A percentile compares a stretch with the other conserved stretches of the same genome.
These are phyloP conservation scores for Corythornis madagascariensis DNA, from an alignment of 2,113 vertebrate species.

Conservation along the genomic window DNA sequence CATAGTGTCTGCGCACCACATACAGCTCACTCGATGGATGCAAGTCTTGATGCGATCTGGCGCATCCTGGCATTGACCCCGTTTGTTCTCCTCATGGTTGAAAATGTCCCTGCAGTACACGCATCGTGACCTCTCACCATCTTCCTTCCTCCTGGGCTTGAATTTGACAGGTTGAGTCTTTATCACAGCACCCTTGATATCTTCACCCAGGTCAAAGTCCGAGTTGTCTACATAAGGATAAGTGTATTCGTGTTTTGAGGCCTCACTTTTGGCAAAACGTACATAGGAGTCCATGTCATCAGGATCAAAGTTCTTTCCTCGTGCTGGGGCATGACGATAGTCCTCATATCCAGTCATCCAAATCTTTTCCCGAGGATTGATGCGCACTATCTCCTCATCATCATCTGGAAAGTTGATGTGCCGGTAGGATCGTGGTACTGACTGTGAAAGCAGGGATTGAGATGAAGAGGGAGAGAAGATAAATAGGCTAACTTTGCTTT, in stretches of 20 bases:
- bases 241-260: conserved; percentile 93
- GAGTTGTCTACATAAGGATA: conserved; percentile 89
- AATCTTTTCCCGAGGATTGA: conserved; percentile 94
- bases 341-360: conserved; percentile 97
- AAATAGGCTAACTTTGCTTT: neutral
- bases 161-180: conserved; percentile 87
- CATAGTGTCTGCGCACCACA: conserved; percentile 98
- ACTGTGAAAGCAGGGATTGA: conserved; percentile 35
- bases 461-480: neutral
- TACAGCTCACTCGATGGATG: conserved; percentile 93
- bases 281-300: conserved; percentile 91
- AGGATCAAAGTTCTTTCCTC: conserved; percentile 83
- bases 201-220: conserved; percentile 81
- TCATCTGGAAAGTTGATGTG: conserved; percentile 92
- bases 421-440: conserved; percentile 80
- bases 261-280: conserved; percentile 90
- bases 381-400: conserved; percentile 95
- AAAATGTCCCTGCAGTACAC: conserved; percentile 96
- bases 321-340: conserved; percentile 91
- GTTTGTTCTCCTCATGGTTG: conserved; percentile 86
- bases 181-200: conserved; percentile 87
- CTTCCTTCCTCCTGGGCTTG: conserved; percentile 84
- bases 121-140: conserved; percentile 88
- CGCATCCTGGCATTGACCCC: conserved; percentile 93
- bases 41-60: conserved; percentile 90